Base-by-base conservation (phyloP, 2,797 vertebrate species). In the Spinus pinus region DNA sequence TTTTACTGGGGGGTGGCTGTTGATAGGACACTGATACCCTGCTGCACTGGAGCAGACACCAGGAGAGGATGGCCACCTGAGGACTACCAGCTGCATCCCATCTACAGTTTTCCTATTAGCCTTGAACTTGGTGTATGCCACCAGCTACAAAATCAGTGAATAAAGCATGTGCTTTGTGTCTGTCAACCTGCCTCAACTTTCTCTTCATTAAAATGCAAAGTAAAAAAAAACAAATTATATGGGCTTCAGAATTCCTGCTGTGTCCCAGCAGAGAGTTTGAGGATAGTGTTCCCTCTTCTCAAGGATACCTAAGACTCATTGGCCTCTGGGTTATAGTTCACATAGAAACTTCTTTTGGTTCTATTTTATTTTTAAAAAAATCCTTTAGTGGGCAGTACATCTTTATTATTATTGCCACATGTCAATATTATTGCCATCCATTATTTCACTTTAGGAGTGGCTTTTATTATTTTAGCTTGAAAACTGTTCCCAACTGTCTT, bases 401-500 rank as follows among this genome's bases (percentile, higher is more conserved):
- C 69, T 70, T 58, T 56, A 71, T 78, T 70, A 70, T 77, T 92
- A 86, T 84, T 78, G 44, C 14, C 19, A 33, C 53, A 30, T 74
- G 70, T 51, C 89, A 90, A 28, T 74, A 67, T 70, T 86, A 69
- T 74, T 86, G 60, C 19, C 54, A 69, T 35, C 15, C 47, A 72
- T 82, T 67, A 58, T 77, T 95, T 82, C 31, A 62, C 35, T 85
- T 82, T 25, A 74, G 53, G 51, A 93, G 44, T 49, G 72, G 7
- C 12, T 81, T 95, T 72, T 80, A 77, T 77, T 83, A 83, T 90
- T 92, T 69, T 61, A 78, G 10, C 42, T 91, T 81, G 61, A 96
- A 91, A 93, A 71, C 16, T 64, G 61, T 92, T 81, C 57, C 61
- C 20, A 86, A 23, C 22, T 39, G 61, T 50, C 69, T 83, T 86